Evolutionary conservation across 2,888 invertebrate genomes (phyloP).

Genomic region (Chaetoderma sp.): DNA sequence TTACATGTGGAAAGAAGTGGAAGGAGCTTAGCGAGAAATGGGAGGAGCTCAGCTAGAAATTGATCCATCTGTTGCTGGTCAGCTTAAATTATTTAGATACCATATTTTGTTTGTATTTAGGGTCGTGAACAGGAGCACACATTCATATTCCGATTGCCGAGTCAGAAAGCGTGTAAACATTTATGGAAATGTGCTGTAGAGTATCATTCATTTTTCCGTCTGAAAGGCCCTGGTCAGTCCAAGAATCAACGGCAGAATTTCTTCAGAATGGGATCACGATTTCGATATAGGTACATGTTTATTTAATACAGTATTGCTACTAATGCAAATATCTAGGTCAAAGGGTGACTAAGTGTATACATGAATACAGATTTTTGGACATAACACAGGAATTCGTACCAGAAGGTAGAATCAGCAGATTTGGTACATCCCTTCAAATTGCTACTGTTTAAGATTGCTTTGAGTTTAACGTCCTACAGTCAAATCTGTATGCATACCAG

Average conservation of each 20-base stretch:
- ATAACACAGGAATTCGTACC: background rate
- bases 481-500: too few relatives aligned
- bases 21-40: too few relatives aligned
- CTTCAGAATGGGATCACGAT: conserved; percentile 98
- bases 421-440: too few relatives aligned
- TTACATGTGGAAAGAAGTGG: too few relatives aligned
- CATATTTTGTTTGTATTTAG: conserved; percentile 41
- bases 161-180: conserved; percentile 99
- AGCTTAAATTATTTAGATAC: background rate
- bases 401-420: too few relatives aligned
- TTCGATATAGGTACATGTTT: conserved; percentile 79
- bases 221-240: conserved; percentile 71
- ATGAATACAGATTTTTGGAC: background rate
- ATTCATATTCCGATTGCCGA: conserved; percentile 94
- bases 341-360: too few relatives aligned
- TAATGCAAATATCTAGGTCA: too few relatives aligned
- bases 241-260: conserved; percentile 93
- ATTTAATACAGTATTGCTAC: too few relatives aligned
- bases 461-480: too few relatives aligned
- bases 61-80: too few relatives aligned
- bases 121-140: conserved; percentile 98
- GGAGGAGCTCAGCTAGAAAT: too few relatives aligned
- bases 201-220: conserved; percentile 98
- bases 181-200: conserved; percentile 99
- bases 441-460: too few relatives aligned